Evolutionary conservation across 30 jellyfish, hydroid and myxozoan species (phyloP).

Genomic region (Pseudorhiza aurosa): DNA sequence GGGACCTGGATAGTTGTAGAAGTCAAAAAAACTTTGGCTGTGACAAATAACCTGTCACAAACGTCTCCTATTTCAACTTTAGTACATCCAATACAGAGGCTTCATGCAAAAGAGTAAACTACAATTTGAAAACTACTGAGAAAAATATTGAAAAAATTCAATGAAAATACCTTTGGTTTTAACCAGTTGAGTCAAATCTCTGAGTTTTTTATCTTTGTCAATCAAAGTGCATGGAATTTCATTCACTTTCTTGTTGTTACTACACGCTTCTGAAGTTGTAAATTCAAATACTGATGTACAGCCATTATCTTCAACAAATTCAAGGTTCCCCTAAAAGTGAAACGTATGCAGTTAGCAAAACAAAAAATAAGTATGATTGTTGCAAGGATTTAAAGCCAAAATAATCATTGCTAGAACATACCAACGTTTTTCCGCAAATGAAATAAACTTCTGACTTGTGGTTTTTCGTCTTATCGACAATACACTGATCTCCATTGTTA

Average conservation of each 20-base stretch:
- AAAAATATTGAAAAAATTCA: background rate
- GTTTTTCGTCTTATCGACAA: background rate
- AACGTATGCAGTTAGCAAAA: background rate
- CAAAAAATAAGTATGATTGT: too few relatives aligned
- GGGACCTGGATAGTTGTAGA: too few relatives aligned
- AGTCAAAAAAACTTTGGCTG: too few relatives aligned
- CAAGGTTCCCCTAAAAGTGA: constrained; percentile 60
- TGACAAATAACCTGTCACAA: too few relatives aligned
- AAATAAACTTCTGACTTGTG: constrained; percentile 33
- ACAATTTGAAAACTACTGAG: too few relatives aligned
- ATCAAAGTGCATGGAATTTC: constrained; percentile 59
- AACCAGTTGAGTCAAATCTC: constrained; percentile 55
- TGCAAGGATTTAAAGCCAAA: too few relatives aligned
- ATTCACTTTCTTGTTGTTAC: background rate
- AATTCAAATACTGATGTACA: constrained; percentile 65
- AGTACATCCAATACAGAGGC: too few relatives aligned
- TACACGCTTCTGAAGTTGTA: constrained; percentile 57
- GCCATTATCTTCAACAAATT: constrained; percentile 60
- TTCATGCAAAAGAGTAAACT: too few relatives aligned
- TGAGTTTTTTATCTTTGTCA: constrained; percentile 30
- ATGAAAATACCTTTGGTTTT: constrained; percentile 23
- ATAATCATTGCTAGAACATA: too few relatives aligned
- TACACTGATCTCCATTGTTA: constrained; percentile 11
- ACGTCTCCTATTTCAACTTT: too few relatives aligned
- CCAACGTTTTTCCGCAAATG: constrained; percentile 54